Evolutionary conservation across 2,888 invertebrate species (phyloP).

Genomic region (Dione juno): DNA sequence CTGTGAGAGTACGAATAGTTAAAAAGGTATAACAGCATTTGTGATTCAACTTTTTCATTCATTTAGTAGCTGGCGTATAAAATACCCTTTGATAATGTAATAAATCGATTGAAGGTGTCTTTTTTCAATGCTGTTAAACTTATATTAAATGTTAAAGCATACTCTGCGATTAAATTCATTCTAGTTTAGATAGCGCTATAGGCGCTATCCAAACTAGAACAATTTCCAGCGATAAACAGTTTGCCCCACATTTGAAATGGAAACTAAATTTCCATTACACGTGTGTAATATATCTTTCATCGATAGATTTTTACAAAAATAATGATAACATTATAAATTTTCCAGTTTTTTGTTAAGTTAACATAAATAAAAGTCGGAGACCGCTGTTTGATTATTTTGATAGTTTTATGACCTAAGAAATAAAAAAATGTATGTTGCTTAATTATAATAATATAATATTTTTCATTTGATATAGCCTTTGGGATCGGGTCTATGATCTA

Average conservation of each 20-base stretch:
- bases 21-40: slow-evolving; percentile 38
- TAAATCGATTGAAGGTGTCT: background rate
- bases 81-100: slow-evolving; percentile 27
- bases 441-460: background rate
- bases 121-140: background rate
- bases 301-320: no score
- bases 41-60: slow-evolving; percentile 41
- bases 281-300: background rate
- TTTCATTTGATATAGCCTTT: slow-evolving; percentile 87
- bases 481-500: slow-evolving; percentile 99
- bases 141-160: slow-evolving; percentile 7
- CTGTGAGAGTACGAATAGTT: slow-evolving; percentile 35
- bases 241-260: slow-evolving; percentile 4
- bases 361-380: background rate
- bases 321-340: background rate
- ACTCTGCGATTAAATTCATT: slow-evolving; percentile 1
- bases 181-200: slow-evolving; percentile 1
- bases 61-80: slow-evolving; percentile 30
- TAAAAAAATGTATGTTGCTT: background rate
- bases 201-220: slow-evolving; percentile 12
- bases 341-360: background rate
- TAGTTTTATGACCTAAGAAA: background rate
- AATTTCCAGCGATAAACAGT: slow-evolving; percentile 8
- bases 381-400: background rate
- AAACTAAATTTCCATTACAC: background rate